phyloP scores from a whole-genome alignment of 2,888 invertebrate genomes.

The Sialis lutaria region DNA sequence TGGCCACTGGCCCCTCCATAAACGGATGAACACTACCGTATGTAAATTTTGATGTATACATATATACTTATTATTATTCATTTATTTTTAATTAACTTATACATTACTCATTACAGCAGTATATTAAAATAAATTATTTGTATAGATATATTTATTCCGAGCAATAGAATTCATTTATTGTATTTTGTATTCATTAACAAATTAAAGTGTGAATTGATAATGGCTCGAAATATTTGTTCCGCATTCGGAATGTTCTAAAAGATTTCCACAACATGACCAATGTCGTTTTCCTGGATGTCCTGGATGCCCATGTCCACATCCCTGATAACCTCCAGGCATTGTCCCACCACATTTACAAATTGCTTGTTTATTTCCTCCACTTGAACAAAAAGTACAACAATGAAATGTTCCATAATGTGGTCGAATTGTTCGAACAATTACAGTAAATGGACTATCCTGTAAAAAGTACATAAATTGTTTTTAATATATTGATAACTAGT shows the following conservation, averaged over 20 bases:
- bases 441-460: constrained; percentile 51
- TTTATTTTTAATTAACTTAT: no score
- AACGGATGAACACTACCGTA: no score
- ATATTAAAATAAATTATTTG: no score
- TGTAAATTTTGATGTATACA: no score
- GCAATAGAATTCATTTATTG: no score
- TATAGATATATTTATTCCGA: no score
- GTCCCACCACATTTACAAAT: constrained; percentile 53
- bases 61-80: no score
- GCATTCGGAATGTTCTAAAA: constrained; percentile 43
- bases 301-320: constrained; percentile 66
- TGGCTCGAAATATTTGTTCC: constrained; percentile 25
- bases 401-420: constrained; percentile 58
- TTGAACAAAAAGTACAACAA: constrained; percentile 69
- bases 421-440: constrained; percentile 41
- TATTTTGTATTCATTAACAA: no score
- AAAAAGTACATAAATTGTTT: constrained; percentile 10
- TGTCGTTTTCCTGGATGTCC: constrained; percentile 65
- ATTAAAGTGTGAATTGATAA: constrained; percentile 37
- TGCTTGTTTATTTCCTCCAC: constrained; percentile 50
- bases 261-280: constrained; percentile 68
- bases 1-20: no score
- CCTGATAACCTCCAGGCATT: constrained; percentile 57
- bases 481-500: background rate
- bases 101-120: no score